Evolutionary conservation across 1,140 invertebrate species (phyloP), one percentile per base, ranked within the genome.

Genomic region (Saxidomus purpurata): DNA sequence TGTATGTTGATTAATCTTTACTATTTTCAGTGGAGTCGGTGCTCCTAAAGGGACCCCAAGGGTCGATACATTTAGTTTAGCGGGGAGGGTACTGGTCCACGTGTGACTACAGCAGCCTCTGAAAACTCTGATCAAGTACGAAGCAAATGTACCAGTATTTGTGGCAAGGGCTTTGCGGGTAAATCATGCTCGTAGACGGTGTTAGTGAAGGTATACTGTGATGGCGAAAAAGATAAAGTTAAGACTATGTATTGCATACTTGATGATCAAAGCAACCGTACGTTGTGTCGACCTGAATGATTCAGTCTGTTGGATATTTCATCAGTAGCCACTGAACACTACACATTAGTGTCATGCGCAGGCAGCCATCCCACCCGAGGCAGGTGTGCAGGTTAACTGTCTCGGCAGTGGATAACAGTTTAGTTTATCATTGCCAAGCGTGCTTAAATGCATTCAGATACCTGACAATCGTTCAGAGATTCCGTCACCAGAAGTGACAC

Each of bases 151-250:
- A 92, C 90, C 36, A 34, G 88, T n/a, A 76, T 91, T 28, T 91
- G 91, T 52, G 43, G 71, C 31, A 52, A 79, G 17, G 77, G 55
- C 36, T 80, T 80, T 74, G 28, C 38, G 9, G 87, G 86, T 0
- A 90, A 89, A 81, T 92, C 91, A 0, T 90, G 89, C 43, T 81
- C 89, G 25, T 89, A 92, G 67, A 92, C 84, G 13, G 8, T 85
- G 31, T 69, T 80, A 2, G 89, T 82, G 19, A 61, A 89, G 25
- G 76, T 80, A n/a, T n/a, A n/a, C n/a, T n/a, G n/a, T n/a, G n/a
- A n/a, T n/a, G n/a, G n/a, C n/a, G n/a, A n/a, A n/a, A n/a, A n/a
- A n/a, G 49, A 69, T 2, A 82, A 11, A 25, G 43, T 25, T 2
- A 40, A 40, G 59, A 47, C 17, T 17, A 22, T 87, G 36, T 92